A percentile compares a stretch with the other conserved stretches of the same genome.
Evolutionary conservation across 2,888 invertebrate genomes (phyloP).

Genomic region (Morpho deidamia): DNA sequence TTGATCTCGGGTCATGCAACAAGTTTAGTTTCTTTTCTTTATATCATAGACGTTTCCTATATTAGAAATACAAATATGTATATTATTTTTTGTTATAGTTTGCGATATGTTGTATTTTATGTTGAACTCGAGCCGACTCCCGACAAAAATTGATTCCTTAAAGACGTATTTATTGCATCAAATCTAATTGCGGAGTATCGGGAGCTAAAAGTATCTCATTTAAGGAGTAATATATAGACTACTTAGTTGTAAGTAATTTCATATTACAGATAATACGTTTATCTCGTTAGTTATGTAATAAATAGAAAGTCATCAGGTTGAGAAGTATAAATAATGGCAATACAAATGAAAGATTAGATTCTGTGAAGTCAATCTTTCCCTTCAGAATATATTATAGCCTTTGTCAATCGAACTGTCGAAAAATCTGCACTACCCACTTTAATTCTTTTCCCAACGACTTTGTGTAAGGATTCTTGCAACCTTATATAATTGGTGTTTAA

Average conservation of each 20-base stretch:
- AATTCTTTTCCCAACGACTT: too few relatives aligned
- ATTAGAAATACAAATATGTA: constrained; percentile 47
- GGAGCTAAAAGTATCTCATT: constrained; percentile 2
- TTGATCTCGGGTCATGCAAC: constrained; percentile 68
- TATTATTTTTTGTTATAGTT: constrained; percentile 42
- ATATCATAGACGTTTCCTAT: constrained; percentile 33
- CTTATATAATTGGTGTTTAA: too few relatives aligned
- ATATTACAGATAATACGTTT: constrained; percentile 8
- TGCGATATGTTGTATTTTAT: constrained; percentile 23
- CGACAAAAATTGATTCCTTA: not conserved
- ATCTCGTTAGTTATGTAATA: constrained; percentile 23
- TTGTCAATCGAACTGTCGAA: too few relatives aligned
- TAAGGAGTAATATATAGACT: constrained; percentile 3
- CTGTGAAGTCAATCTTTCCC: constrained; percentile 62
- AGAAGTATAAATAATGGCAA: constrained; percentile 12
- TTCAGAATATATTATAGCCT: too few relatives aligned
- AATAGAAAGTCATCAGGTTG: constrained; percentile 37
- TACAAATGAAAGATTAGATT: constrained; percentile 30
- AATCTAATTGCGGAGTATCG: constrained; percentile 3
- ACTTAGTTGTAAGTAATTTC: not conserved
- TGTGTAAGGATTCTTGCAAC: too few relatives aligned
- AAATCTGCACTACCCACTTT: too few relatives aligned
- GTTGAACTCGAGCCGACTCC: constrained; percentile 8
- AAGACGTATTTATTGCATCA: constrained; percentile 9
- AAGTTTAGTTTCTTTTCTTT: constrained; percentile 41